A percentile compares a stretch with the other conserved stretches of the same genome.
These are phyloP conservation scores for Pseudomyrmex dendroicus DNA, from an alignment of 1,140 invertebrate species.

Conservation along the genomic window DNA sequence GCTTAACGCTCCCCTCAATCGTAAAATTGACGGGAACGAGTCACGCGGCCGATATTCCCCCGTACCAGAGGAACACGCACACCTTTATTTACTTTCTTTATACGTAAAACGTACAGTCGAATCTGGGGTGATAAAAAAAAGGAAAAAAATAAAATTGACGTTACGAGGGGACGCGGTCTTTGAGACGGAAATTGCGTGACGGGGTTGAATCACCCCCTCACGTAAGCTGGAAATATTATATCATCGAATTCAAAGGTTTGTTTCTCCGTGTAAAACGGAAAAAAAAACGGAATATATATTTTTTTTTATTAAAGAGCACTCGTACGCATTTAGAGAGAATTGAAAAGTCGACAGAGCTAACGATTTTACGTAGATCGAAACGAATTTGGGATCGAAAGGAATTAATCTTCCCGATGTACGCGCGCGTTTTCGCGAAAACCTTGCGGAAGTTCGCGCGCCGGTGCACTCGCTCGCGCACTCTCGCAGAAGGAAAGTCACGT, in stretches of 20 bases:
- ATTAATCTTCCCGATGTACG: too few species aligned
- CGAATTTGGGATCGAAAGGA: too few species aligned
- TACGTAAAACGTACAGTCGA: background rate
- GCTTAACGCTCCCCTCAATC: slow-evolving; percentile 48
- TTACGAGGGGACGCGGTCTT: background rate
- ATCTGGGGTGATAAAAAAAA: background rate
- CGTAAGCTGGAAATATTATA: too few species aligned
- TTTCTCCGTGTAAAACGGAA: too few species aligned
- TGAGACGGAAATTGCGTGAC: background rate
- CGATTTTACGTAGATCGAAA: too few species aligned
- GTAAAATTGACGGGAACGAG: slow-evolving; percentile 30
- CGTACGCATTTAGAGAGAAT: too few species aligned
- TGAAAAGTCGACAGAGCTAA: too few species aligned
- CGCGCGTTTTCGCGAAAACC: background rate
- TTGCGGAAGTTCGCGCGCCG: slow-evolving; percentile 44
- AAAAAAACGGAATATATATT: too few species aligned
- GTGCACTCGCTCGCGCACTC: background rate
- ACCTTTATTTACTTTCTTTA: slow-evolving; percentile 17
- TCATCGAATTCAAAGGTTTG: too few species aligned
- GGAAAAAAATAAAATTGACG: background rate
- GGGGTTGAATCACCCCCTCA: too few species aligned
- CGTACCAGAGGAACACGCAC: background rate
- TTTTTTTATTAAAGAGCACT: too few species aligned
- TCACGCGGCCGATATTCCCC: slow-evolving; percentile 24
- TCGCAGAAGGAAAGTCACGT: slow-evolving; percentile 37